phyloP scores from a whole-genome alignment of 1,140 invertebrate species.

The Dendrolimus kikuchii region DNA sequence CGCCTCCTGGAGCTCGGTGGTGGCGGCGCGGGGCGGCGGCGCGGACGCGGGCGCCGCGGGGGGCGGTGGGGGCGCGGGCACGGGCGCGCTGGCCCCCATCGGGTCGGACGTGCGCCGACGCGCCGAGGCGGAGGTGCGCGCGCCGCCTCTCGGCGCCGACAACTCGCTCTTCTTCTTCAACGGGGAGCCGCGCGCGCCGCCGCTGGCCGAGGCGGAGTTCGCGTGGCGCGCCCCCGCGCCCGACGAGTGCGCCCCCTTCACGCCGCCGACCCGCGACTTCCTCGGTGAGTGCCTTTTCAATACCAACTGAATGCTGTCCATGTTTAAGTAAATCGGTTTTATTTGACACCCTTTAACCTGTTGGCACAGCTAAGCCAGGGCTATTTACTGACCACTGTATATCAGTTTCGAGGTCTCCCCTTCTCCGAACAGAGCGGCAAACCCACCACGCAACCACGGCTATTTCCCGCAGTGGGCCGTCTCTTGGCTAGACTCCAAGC shows the following conservation, averaged over 20 bases:
- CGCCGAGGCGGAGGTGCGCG: conserved; percentile 19
- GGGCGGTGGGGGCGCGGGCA: conserved; percentile 8
- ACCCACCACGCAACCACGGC: too few species aligned
- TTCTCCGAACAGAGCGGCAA: too few species aligned
- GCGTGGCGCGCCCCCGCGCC: conserved; percentile 26
- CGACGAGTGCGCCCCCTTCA: conserved; percentile 6
- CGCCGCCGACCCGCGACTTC: conserved; percentile 20
- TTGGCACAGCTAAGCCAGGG: too few species aligned
- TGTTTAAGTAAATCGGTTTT: too few species aligned
- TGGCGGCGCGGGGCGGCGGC: conserved; percentile 10
- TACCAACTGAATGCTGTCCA: too few species aligned
- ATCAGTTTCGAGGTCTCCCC: too few species aligned
- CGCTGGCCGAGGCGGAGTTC: conserved; percentile 79
- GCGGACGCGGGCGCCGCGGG: conserved; percentile 5
- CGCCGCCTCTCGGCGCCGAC: conserved; percentile 14
- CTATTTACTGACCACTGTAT: too few species aligned
- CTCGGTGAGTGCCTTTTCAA: conserved; percentile 16
- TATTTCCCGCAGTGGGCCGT: too few species aligned
- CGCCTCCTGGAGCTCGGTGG: conserved; percentile 33
- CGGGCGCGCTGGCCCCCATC: conserved; percentile 16
- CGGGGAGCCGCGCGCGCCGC: conserved; percentile 55
- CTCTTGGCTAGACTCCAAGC: too few species aligned
- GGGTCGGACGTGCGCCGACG: conserved; percentile 29
- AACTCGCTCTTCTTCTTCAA: conserved; percentile 49
- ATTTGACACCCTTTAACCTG: too few species aligned